Evolutionary conservation across 2,888 invertebrate genomes (phyloP), one percentile per base, ranked within the genome.

Genomic region (Pegoplata infirma): DNA sequence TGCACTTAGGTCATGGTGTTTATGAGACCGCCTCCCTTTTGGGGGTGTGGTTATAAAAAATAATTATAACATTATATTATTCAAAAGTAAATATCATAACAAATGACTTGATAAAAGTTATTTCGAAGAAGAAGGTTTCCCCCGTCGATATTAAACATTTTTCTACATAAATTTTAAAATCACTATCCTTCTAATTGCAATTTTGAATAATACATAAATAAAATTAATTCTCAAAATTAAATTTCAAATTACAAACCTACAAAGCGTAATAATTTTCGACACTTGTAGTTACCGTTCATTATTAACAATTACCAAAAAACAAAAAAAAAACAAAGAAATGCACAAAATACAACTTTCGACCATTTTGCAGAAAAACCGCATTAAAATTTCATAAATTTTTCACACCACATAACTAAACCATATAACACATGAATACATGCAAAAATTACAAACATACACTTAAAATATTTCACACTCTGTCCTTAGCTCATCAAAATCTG

Each of bases 311-410:
- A 55, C 47, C 58, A 47, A 55, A 61, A 74, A 17, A 47, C 12
- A n/a, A 28, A 59, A 36, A 16, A 16, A 16, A 14, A 19, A 51
- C 25, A 51, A 49, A n/a, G n/a, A n/a, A n/a, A n/a, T n/a, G n/a
- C n/a, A n/a, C n/a, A n/a, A n/a, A n/a, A n/a, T n/a, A n/a, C n/a
- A n/a, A n/a, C n/a, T n/a, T 58, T 16, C 21, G 14, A 7, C 3
- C 53, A 73, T 44, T 64, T 64, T 19, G 47, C 46, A 67, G 23
- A 28, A 46, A 68, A 75, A 68, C 68, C 63, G 56, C 75, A 76
- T 76, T 76, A 69, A 76, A 76, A 69, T 76, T 69, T 76, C 68
- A 76, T 76, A 69, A 69, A 69, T 69, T 76, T 46, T 69, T 69
- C 75, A 76, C 75, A 76, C 75, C 63, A 63, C 68, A 69, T 51